Evolutionary conservation across 1,140 invertebrate genomes (phyloP).

Genomic region (Drosophila biarmipes): DNA sequence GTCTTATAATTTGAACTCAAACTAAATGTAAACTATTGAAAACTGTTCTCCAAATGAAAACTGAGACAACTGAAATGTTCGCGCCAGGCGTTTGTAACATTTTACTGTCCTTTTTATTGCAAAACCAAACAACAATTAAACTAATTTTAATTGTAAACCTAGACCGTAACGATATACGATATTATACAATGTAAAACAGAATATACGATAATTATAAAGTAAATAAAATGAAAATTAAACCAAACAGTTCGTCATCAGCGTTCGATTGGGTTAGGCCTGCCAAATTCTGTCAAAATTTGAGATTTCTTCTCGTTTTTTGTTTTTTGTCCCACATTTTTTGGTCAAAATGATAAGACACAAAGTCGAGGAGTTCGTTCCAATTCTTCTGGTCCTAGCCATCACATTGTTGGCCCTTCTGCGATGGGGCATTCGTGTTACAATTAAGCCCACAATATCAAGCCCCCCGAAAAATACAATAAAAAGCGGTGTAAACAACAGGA

Average conservation of each 20-base stretch:
- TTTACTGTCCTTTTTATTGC: conserved; percentile 46
- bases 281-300: conserved; percentile 26
- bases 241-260: not conserved
- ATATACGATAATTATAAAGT: conserved; percentile 51
- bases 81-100: conserved; percentile 48
- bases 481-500: conserved; percentile 6
- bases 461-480: conserved; percentile 4
- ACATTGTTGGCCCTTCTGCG: conserved; percentile 15
- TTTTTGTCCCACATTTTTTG: conserved; percentile 8
- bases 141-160: conserved; percentile 51
- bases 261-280: conserved; percentile 13
- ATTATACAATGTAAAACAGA: conserved; percentile 56
- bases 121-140: conserved; percentile 23
- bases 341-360: conserved; percentile 21
- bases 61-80: conserved; percentile 16
- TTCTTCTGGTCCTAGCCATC: conserved; percentile 1
- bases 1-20: conserved; percentile 28
- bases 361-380: not conserved
- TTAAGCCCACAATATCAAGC: not conserved
- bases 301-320: conserved; percentile 9
- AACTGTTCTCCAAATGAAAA: conserved; percentile 10
- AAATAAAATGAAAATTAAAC: conserved; percentile 38
- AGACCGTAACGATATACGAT: conserved; percentile 48
- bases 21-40: conserved; percentile 49
- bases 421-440: conserved; percentile 1